These are phyloP conservation scores for Ceratitis capitata DNA, from an alignment of 1,140 invertebrate species.

Conservation along the genomic window DNA sequence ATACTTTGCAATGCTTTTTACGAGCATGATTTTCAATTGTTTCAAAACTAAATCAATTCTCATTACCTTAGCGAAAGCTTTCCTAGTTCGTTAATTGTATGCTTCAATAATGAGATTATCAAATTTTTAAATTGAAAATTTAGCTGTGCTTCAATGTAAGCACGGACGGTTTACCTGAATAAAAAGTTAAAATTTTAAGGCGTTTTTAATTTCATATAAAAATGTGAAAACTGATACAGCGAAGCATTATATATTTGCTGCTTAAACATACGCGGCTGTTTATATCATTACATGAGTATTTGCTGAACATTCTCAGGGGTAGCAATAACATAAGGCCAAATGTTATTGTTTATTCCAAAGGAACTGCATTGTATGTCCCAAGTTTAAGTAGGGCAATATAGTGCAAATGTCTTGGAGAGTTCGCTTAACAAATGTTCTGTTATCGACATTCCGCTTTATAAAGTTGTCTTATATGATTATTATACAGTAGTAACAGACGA, in stretches of 20 bases:
- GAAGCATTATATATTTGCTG: neutral
- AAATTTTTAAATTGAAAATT: neutral
- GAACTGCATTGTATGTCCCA: neutral
- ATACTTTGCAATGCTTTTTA: conserved; percentile 6
- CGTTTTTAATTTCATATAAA: neutral
- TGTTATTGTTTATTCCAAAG: neutral
- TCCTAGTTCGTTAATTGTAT: neutral
- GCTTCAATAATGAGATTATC: neutral
- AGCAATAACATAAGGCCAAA: neutral
- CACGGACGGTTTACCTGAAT: neutral
- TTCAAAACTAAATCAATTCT: neutral
- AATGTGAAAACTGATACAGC: neutral
- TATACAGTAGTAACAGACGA: neutral
- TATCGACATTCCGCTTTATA: neutral
- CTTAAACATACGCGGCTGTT: neutral
- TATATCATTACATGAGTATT: neutral
- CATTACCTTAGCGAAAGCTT: neutral
- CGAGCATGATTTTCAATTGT: neutral
- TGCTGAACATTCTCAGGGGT: neutral
- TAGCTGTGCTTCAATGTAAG: neutral
- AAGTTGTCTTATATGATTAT: neutral
- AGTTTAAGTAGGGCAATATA: neutral
- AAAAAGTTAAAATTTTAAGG: neutral
- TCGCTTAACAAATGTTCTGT: neutral
- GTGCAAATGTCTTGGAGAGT: neutral